These are phyloP conservation scores for Digitonthophagus gazella DNA, from an alignment of 2,888 invertebrate species.

Conservation along the genomic window DNA sequence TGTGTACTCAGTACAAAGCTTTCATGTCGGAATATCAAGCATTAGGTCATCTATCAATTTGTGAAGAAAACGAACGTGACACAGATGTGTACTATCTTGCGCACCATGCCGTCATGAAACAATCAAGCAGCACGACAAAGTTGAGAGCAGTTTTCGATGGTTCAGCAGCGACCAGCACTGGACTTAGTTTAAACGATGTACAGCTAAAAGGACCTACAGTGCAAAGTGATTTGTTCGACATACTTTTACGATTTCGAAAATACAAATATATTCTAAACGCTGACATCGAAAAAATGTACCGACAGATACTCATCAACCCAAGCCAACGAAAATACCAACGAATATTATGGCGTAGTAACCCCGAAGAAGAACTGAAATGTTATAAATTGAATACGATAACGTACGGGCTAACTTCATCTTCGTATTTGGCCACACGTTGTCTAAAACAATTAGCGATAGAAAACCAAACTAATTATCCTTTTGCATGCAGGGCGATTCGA, in stretches of 20 bases:
- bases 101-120: neutral
- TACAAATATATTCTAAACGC: slow-evolving; percentile 34
- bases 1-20: neutral
- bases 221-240: slow-evolving; percentile 39
- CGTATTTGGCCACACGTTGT: slow-evolving; percentile 37
- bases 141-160: neutral
- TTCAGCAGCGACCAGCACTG: neutral
- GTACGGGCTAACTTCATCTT: slow-evolving; percentile 40
- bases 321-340: slow-evolving; percentile 38
- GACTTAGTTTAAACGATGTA: neutral
- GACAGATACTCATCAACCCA: slow-evolving; percentile 37
- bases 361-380: slow-evolving; percentile 26
- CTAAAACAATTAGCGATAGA: slow-evolving; percentile 37
- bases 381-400: slow-evolving; percentile 18
- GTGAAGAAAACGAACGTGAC: neutral
- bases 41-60: neutral
- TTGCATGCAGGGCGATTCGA: slow-evolving; percentile 26
- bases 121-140: neutral
- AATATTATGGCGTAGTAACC: slow-evolving; percentile 42
- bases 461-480: slow-evolving; percentile 20
- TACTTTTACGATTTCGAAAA: slow-evolving; percentile 37
- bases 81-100: neutral
- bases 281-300: slow-evolving; percentile 46
- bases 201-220: slow-evolving; percentile 33
- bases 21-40: neutral